These are phyloP conservation scores for Arrhopalites spinosus DNA, from an alignment of 2,888 invertebrate genomes.

Conservation along the genomic window DNA sequence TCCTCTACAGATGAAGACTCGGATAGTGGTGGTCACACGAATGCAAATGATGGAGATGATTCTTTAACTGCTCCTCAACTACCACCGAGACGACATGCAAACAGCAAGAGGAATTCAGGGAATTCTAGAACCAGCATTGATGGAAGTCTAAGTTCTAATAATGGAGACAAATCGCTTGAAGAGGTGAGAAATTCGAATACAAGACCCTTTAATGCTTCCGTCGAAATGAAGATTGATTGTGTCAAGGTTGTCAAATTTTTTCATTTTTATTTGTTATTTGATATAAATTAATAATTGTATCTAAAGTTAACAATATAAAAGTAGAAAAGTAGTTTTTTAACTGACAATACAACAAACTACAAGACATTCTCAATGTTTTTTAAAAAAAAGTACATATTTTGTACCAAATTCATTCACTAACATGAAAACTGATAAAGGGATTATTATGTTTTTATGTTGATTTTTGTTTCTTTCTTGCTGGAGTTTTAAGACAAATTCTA, in stretches of 20 bases:
- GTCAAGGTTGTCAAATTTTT: slow-evolving; percentile 21
- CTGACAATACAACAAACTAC: too few relatives aligned
- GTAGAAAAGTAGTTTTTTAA: too few relatives aligned
- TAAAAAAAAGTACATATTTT: too few relatives aligned
- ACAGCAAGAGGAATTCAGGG: slow-evolving; percentile 41
- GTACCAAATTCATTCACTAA: too few relatives aligned
- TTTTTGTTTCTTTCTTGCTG: background rate
- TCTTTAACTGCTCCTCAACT: slow-evolving; percentile 47
- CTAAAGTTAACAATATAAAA: too few relatives aligned
- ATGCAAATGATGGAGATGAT: slow-evolving; percentile 48
- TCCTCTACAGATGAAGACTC: slow-evolving; percentile 56
- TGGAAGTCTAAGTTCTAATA: slow-evolving; percentile 43
- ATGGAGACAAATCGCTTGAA: slow-evolving; percentile 53
- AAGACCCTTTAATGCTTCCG: slow-evolving; percentile 20
- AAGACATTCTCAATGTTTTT: too few relatives aligned
- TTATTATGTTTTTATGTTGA: background rate
- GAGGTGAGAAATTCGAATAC: slow-evolving; percentile 50
- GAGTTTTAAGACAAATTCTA: background rate
- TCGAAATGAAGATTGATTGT: slow-evolving; percentile 36
- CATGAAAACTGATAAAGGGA: background rate
- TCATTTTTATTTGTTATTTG: background rate
- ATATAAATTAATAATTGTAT: background rate
- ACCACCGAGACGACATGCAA: slow-evolving; percentile 53
- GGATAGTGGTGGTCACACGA: slow-evolving; percentile 48
- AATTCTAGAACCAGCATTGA: slow-evolving; percentile 40